phyloP scores from a whole-genome alignment of 2,113 vertebrate genomes.

The Hystrix brachyura region DNA sequence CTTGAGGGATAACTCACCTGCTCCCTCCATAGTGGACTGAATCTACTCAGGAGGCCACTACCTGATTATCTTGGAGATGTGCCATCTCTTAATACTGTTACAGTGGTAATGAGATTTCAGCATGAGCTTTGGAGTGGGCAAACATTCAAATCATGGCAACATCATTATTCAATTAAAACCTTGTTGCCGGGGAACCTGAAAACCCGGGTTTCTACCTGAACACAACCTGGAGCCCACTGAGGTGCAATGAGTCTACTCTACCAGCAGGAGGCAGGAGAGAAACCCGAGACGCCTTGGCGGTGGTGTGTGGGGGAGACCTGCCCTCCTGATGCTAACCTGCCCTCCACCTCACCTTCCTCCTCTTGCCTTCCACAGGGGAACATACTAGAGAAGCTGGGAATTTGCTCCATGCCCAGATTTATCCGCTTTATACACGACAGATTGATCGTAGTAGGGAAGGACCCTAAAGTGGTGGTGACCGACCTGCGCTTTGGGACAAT shows the following conservation, averaged over 20 bases:
- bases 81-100: background rate
- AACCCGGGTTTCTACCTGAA: background rate
- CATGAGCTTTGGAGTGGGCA: background rate
- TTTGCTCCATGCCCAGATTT: conserved; percentile 87
- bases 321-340: accelerated
- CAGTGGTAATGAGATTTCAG: background rate
- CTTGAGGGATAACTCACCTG: background rate
- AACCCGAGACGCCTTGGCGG: no score
- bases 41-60: background rate
- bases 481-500: conserved; percentile 87
- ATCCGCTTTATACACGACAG: conserved; percentile 58
- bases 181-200: background rate
- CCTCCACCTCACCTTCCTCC: background rate
- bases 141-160: background rate
- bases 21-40: no score
- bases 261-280: background rate
- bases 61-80: background rate
- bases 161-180: background rate
- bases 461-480: conserved; percentile 84
- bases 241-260: no score
- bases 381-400: conserved; percentile 88
- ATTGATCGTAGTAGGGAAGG: conserved; percentile 65
- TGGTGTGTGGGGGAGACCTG: background rate
- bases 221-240: background rate
- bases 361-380: conserved; percentile 85